Percentiles rank a stretch among this genome's conserved stretches.
These are phyloP conservation scores for Erebia palarica DNA, from an alignment of 2,888 invertebrate species.

Conservation along the genomic window DNA sequence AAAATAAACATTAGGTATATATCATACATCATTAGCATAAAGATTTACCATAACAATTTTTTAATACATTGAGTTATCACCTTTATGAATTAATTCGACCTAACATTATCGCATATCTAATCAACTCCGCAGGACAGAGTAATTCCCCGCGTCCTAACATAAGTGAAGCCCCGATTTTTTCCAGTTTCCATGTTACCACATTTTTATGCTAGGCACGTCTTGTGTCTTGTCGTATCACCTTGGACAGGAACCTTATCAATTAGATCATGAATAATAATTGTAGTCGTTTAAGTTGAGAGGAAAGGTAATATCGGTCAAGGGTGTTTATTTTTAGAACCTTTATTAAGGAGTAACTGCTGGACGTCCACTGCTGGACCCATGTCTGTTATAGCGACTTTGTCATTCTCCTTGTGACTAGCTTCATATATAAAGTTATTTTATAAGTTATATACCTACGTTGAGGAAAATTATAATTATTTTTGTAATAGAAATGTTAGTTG, in stretches of 20 bases:
- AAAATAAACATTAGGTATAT: not conserved
- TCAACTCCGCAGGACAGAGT: not conserved
- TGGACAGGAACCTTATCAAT: conserved; percentile 15
- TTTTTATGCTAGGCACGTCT: conserved; percentile 14
- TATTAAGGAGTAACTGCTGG: not conserved
- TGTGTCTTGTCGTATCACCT: conserved; percentile 10
- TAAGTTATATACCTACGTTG: too few relatives aligned
- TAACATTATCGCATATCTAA: not conserved
- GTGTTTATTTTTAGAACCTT: conserved; percentile 8
- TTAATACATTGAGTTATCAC: conserved; percentile 1
- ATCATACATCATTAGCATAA: not conserved
- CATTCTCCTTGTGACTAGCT: too few relatives aligned
- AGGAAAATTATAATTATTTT: too few relatives aligned
- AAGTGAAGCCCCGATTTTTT: conserved; percentile 8
- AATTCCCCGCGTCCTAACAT: not conserved
- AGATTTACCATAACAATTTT: not conserved
- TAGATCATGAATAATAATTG: conserved; percentile 21
- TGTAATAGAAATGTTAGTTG: too few relatives aligned
- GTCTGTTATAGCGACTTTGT: too few relatives aligned
- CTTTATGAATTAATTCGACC: not conserved
- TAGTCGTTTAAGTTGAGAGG: conserved; percentile 3
- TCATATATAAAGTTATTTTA: too few relatives aligned
- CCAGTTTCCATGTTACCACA: not conserved
- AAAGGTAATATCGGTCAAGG: conserved; percentile 22
- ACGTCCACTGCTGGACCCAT: not conserved